Conservation (phyloP, 2,888 invertebrate genomes). For the Apoda limacodes region DNA sequence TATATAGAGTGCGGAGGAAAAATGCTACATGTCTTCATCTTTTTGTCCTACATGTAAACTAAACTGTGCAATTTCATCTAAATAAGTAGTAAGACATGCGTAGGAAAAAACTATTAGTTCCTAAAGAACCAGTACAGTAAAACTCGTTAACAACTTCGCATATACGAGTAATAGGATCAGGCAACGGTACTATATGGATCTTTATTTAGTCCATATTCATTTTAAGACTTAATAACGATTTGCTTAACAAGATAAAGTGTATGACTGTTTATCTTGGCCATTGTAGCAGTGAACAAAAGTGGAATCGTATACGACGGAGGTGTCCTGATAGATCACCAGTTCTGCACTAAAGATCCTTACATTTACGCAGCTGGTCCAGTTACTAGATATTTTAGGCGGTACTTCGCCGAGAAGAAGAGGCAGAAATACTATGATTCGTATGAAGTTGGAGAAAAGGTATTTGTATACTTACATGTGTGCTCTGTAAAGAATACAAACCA, state of each 20-base stretch:
- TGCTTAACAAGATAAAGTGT: slow-evolving; percentile 1
- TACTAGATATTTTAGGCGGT: slow-evolving; percentile 72
- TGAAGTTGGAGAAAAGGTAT: slow-evolving; percentile 74
- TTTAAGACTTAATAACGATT: not conserved
- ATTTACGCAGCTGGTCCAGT: slow-evolving; percentile 77
- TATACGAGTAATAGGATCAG: not conserved
- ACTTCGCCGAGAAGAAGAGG: slow-evolving; percentile 57
- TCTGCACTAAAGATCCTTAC: slow-evolving; percentile 70
- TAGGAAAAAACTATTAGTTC: too few relatives aligned
- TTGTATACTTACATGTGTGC: too few relatives aligned
- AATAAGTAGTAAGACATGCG: too few relatives aligned
- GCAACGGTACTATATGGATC: too few relatives aligned
- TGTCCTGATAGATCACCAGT: slow-evolving; percentile 72
- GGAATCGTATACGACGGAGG: slow-evolving; percentile 71
- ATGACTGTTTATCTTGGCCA: slow-evolving; percentile 1
- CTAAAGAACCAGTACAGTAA: too few relatives aligned
- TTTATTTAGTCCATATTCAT: not conserved
- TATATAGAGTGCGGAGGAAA: too few relatives aligned
- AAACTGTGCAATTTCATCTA: too few relatives aligned
- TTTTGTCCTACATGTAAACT: too few relatives aligned
- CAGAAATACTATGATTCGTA: slow-evolving; percentile 71
- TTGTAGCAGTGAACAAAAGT: slow-evolving; percentile 63
- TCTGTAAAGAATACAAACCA: too few relatives aligned
- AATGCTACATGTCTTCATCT: too few relatives aligned
- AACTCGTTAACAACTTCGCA: too few relatives aligned